Conservation (phyloP, 2,797 vertebrate species). For the Meriones psammophilus region DNA sequence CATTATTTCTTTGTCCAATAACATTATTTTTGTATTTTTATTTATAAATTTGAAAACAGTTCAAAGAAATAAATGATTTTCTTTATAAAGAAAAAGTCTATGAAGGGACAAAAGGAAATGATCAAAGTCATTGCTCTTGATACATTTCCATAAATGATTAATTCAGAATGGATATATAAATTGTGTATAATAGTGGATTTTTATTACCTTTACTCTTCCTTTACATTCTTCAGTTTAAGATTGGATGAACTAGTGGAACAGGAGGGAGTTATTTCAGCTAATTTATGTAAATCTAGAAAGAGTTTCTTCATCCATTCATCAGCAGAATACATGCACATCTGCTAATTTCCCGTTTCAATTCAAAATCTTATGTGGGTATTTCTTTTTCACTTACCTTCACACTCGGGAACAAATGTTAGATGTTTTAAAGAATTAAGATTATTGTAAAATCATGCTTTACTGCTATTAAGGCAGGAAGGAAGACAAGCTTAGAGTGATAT, state of each 20-base stretch:
- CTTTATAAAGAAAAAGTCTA: neutral
- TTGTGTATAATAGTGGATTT: neutral
- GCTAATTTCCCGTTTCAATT: conserved; percentile 45
- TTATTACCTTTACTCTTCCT: conserved; percentile 50
- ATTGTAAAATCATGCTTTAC: conserved; percentile 19
- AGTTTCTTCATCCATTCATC: conserved; percentile 20
- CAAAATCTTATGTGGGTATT: conserved; percentile 48
- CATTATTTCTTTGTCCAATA: conserved; percentile 5
- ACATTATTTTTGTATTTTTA: neutral
- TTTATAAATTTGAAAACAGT: conserved; percentile 35
- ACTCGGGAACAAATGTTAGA: conserved; percentile 59
- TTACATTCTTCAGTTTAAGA: conserved; percentile 43
- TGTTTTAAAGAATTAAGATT: conserved; percentile 52
- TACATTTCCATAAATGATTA: neutral
- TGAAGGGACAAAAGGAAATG: conserved; percentile 44
- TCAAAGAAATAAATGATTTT: conserved; percentile 38
- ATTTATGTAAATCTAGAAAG: conserved; percentile 68
- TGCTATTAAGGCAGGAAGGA: neutral
- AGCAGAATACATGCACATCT: conserved; percentile 43
- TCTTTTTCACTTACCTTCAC: conserved; percentile 47
- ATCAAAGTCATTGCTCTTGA: conserved; percentile 21
- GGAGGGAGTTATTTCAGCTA: conserved; percentile 45
- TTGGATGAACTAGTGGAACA: conserved; percentile 46
- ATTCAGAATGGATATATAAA: conserved; percentile 33
- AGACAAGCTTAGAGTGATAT: neutral